Conservation (phyloP, 1,140 invertebrate genomes). For the Laupala kohalensis region DNA sequence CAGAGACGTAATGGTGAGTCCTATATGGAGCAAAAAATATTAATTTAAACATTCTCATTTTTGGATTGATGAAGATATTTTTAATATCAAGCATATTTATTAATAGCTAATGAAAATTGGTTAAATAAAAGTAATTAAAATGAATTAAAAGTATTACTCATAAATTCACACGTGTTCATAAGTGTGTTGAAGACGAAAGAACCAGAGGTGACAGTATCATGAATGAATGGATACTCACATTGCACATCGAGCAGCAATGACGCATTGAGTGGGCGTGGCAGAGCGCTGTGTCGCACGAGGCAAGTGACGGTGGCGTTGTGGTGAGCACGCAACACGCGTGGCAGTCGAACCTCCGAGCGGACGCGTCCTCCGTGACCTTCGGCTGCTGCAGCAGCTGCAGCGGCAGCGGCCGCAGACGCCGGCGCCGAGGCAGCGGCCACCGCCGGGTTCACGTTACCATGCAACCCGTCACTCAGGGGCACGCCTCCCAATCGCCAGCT, state of each 20-base stretch:
- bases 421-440: neutral
- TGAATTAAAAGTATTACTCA: no score
- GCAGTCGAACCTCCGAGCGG: conserved; percentile 46
- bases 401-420: no score
- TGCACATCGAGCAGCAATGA: conserved; percentile 63
- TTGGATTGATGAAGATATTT: no score
- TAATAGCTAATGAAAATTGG: no score
- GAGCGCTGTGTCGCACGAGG: conserved; percentile 53
- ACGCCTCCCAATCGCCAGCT: conserved; percentile 33
- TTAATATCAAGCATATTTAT: no score
- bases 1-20: no score
- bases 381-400: no score
- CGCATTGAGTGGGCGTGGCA: conserved; percentile 49
- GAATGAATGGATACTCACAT: conserved; percentile 46
- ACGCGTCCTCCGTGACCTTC: neutral
- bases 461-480: neutral
- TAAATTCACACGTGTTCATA: neutral
- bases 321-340: conserved; percentile 50
- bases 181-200: neutral
- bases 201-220: neutral
- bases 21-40: no score
- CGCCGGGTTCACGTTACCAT: neutral
- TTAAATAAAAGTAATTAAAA: no score
- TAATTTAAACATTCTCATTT: no score
- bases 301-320: conserved; percentile 63